These are phyloP conservation scores for Sebastes itinus DNA, from an alignment of 2,797 vertebrate species.

Conservation along the genomic window DNA sequence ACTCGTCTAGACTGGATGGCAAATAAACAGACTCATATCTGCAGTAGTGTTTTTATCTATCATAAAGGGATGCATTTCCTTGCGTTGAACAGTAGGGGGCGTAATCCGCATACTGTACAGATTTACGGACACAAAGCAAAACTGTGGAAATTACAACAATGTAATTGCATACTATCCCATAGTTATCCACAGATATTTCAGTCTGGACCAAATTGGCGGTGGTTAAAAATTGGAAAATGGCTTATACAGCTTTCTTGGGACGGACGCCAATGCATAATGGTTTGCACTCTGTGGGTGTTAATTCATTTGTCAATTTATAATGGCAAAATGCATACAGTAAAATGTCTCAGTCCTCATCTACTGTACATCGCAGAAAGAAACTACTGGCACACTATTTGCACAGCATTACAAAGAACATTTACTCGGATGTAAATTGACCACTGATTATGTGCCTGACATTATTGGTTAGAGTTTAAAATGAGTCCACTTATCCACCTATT, in stretches of 20 bases:
- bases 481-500: slow-evolving; percentile 26
- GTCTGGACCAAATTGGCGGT: neutral
- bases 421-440: slow-evolving; percentile 32
- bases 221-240: neutral
- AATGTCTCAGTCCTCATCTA: slow-evolving; percentile 9
- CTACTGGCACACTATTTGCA: neutral
- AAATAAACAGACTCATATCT: too few species aligned
- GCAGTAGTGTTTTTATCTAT: too few species aligned
- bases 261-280: slow-evolving; percentile 24
- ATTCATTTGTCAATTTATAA: slow-evolving; percentile 43
- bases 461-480: slow-evolving; percentile 26
- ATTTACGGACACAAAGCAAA: too few species aligned
- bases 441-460: slow-evolving; percentile 15
- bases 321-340: slow-evolving; percentile 15
- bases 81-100: too few species aligned
- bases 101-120: too few species aligned
- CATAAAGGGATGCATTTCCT: too few species aligned
- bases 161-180: neutral
- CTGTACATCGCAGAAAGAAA: neutral
- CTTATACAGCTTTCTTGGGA: neutral
- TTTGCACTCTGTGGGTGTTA: slow-evolving; percentile 14
- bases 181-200: neutral
- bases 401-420: slow-evolving; percentile 6
- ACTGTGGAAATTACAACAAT: neutral
- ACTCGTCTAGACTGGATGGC: too few species aligned